Percentiles rank a stretch among this genome's conserved stretches.
Evolutionary conservation across 2,113 vertebrate genomes (phyloP).

Genomic region (Cettia cetti): DNA sequence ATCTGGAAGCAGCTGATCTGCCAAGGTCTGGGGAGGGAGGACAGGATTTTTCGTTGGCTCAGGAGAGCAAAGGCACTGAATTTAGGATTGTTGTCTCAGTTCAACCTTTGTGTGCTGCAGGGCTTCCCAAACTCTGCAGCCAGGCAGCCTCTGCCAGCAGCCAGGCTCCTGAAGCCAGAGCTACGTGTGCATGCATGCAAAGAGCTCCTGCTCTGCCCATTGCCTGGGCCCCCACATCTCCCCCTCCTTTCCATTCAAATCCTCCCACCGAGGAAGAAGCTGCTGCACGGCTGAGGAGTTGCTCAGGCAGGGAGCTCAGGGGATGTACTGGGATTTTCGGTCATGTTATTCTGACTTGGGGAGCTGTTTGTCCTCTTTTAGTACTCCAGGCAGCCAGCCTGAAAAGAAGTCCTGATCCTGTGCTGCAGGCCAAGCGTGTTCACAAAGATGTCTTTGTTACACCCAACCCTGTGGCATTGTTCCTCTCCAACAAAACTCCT

Average conservation of each 20-base stretch:
- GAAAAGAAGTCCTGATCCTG: slow-evolving; percentile 6
- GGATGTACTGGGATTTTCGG: neutral
- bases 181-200: neutral
- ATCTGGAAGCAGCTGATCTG: neutral
- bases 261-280: neutral
- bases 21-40: neutral
- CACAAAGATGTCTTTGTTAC: slow-evolving; percentile 56
- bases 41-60: neutral
- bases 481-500: neutral
- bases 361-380: slow-evolving; percentile 9
- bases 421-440: neutral
- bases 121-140: neutral
- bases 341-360: neutral
- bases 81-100: neutral
- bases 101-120: neutral
- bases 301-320: neutral
- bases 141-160: neutral
- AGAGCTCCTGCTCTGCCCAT: neutral
- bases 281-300: neutral
- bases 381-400: slow-evolving; percentile 6
- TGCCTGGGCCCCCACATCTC: neutral
- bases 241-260: neutral
- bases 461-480: neutral
- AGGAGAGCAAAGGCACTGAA: neutral
- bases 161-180: neutral